Percentiles rank a stretch among this genome's conserved stretches.
phyloP scores from a whole-genome alignment of 2,797 vertebrate genomes.

The Semaprochilodus insignis region DNA sequence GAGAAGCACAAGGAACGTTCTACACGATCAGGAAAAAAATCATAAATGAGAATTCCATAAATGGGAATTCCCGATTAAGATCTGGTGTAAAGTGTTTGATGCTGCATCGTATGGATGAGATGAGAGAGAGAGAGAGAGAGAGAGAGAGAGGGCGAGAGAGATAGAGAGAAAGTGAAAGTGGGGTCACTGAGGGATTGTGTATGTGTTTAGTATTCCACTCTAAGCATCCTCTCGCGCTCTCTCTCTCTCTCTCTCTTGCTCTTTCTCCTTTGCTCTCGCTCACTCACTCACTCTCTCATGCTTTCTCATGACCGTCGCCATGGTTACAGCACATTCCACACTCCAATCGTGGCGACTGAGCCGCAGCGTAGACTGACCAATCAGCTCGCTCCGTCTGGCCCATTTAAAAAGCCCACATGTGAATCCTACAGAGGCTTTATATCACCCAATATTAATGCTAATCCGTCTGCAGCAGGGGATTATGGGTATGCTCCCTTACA shows the following conservation, averaged over 20 bases:
- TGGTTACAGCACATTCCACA: conserved; percentile 62
- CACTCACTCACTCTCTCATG: neutral
- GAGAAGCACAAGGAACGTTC: too few relatives aligned
- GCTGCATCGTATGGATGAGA: too few relatives aligned
- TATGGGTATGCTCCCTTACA: neutral
- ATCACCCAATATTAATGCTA: neutral
- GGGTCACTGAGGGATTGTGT: conserved; percentile 49
- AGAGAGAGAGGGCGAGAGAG: neutral
- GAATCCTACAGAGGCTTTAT: neutral
- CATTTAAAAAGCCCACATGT: conserved; percentile 26
- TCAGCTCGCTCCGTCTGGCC: conserved; percentile 26
- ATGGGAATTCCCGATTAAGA: too few relatives aligned
- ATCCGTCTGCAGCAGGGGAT: conserved; percentile 2
- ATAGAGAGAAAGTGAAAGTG: conserved; percentile 9
- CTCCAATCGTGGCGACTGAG: conserved; percentile 39
- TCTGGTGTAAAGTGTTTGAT: too few relatives aligned
- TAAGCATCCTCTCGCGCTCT: conserved; percentile 22
- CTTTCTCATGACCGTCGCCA: conserved; percentile 45
- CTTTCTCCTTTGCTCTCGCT: too few relatives aligned
- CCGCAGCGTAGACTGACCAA: conserved; percentile 34
- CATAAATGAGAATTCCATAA: too few relatives aligned
- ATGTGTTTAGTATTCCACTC: conserved; percentile 63
- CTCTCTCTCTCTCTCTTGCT: neutral
- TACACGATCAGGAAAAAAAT: too few relatives aligned
- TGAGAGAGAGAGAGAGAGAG: conserved; percentile 14